Conservation (phyloP, 2,888 invertebrate genomes). For the Dolomedes plantarius region DNA sequence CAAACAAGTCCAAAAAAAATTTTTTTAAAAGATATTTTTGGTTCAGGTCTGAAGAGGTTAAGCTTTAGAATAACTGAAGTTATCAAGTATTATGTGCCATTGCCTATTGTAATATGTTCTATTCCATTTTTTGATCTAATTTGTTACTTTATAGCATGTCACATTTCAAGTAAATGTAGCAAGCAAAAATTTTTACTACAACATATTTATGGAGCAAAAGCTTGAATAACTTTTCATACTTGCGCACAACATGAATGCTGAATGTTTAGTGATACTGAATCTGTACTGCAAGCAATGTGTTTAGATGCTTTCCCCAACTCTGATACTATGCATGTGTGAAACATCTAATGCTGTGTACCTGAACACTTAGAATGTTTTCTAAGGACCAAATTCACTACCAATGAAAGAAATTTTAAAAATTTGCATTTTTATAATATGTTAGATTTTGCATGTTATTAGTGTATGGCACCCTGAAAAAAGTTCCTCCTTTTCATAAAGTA, state of each 20-base stretch:
- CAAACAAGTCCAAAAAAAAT: too few relatives aligned
- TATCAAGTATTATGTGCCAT: too few relatives aligned
- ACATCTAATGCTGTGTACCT: constrained; percentile 41
- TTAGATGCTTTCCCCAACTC: neutral
- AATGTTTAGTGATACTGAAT: neutral
- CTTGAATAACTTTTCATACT: neutral
- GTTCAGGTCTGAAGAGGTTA: too few relatives aligned
- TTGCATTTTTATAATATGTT: neutral
- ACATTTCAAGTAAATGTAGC: neutral
- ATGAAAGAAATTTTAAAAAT: neutral
- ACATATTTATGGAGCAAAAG: neutral
- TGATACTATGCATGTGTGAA: neutral
- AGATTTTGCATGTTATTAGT: neutral
- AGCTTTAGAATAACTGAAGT: too few relatives aligned
- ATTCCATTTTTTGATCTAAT: too few relatives aligned
- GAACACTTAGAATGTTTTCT: constrained; percentile 26
- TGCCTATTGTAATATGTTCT: too few relatives aligned
- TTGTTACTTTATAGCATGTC: too few relatives aligned
- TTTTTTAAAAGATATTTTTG: too few relatives aligned
- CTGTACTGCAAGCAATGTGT: neutral
- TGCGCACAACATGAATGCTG: constrained; percentile 27
- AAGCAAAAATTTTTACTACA: neutral
- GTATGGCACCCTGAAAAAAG: neutral
- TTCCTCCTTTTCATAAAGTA: neutral
- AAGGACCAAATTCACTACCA: constrained; percentile 38